A percentile compares a stretch with the other conserved stretches of the same genome.
phyloP scores from a whole-genome alignment of 2,797 vertebrate genomes.

The Craterocephalus amniculus region DNA sequence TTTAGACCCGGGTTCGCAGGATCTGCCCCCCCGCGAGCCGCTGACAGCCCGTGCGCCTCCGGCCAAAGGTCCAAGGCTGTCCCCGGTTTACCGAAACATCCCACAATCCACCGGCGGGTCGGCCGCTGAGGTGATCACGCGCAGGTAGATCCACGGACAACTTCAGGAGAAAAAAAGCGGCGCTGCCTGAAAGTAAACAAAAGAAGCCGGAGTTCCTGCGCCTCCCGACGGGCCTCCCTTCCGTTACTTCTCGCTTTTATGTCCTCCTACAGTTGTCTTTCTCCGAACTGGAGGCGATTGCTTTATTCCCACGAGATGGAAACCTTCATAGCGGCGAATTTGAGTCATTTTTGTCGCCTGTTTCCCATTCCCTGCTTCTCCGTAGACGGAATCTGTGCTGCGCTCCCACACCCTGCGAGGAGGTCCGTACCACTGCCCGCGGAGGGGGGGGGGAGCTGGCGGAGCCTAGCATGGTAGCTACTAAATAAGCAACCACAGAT shows the following conservation, averaged over 20 bases:
- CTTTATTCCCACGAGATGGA: constrained; percentile 65
- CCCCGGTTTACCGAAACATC: background rate
- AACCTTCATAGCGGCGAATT: constrained; percentile 69
- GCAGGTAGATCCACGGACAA: constrained; percentile 11
- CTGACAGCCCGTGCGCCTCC: constrained; percentile 3
- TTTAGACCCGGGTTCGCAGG: constrained; percentile 40
- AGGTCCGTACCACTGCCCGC: constrained; percentile 77
- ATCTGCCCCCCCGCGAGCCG: too few relatives aligned
- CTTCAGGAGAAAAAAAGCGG: background rate
- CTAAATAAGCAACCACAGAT: constrained; percentile 16
- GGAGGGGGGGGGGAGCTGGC: constrained; percentile 59
- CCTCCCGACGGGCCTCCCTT: constrained; percentile 38
- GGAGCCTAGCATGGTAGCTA: constrained; percentile 53
- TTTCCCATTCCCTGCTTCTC: constrained; percentile 72
- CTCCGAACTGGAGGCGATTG: constrained; percentile 13
- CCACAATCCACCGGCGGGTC: constrained; percentile 6
- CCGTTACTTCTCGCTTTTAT: constrained; percentile 14
- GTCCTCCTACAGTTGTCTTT: constrained; percentile 18
- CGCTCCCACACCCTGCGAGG: constrained; percentile 77
- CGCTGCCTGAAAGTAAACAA: constrained; percentile 36
- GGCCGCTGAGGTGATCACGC: constrained; percentile 33
- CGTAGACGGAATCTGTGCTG: constrained; percentile 76
- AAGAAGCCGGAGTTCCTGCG: constrained; percentile 64
- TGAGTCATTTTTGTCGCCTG: constrained; percentile 69
- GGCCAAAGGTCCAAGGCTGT: background rate